These are phyloP conservation scores for Ptychodera flava DNA, from an alignment of 35 echinoderm and acorn worm genomes.

Conservation along the genomic window DNA sequence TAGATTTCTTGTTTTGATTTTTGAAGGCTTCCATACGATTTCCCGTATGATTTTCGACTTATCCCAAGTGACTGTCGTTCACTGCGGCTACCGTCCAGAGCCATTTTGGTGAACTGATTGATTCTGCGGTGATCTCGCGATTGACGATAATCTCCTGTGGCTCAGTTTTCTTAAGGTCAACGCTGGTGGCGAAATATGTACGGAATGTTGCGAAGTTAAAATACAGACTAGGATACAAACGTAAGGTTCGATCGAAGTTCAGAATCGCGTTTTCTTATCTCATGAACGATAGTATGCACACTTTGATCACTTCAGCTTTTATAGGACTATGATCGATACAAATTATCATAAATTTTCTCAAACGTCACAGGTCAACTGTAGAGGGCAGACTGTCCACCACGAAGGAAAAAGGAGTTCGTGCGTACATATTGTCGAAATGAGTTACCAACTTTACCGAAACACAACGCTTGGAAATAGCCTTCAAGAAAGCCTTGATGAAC, in stretches of 20 bases:
- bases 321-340: no score
- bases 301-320: no score
- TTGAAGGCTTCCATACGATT: conserved; percentile 71
- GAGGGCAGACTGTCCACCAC: not conserved
- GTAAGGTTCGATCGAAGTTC: no score
- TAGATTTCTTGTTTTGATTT: conserved; percentile 81
- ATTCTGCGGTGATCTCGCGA: conserved; percentile 36
- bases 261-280: no score
- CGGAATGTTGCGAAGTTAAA: conserved; percentile 12
- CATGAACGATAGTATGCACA: no score
- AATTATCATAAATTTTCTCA: no score
- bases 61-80: conserved; percentile 28
- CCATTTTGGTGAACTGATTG: conserved; percentile 20
- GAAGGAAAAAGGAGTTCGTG: not conserved
- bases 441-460: conserved; percentile 89
- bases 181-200: not conserved
- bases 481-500: conserved; percentile 87
- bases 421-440: conserved; percentile 51
- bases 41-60: conserved; percentile 65
- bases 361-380: not conserved
- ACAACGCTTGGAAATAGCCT: conserved; percentile 89
- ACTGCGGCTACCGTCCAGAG: not conserved
- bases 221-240: not conserved
- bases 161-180: not conserved
- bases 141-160: not conserved